Conservation (phyloP, 1,140 invertebrate genomes). For the Cylas formicarius region DNA sequence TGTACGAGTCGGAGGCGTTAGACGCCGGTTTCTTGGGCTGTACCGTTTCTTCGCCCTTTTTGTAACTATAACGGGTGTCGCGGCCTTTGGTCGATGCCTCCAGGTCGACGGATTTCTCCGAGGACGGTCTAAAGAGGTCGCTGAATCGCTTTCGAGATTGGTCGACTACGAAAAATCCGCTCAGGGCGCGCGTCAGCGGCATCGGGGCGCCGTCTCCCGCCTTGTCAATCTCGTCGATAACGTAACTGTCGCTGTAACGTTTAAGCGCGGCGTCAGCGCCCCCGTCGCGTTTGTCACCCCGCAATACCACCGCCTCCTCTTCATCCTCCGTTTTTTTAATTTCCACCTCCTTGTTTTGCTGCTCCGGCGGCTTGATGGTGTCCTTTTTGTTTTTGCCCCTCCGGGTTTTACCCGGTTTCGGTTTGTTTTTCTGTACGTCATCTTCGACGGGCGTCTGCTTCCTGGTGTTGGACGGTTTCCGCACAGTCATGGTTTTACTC, state of each 20-base stretch:
- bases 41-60: slow-evolving; percentile 13
- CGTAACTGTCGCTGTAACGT: slow-evolving; percentile 40
- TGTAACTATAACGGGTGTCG: no score
- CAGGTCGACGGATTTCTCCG: slow-evolving; percentile 12
- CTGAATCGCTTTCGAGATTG: slow-evolving; percentile 36
- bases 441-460: slow-evolving; percentile 1
- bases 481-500: slow-evolving; percentile 6
- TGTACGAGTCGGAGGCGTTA: slow-evolving; percentile 30
- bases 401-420: slow-evolving; percentile 16
- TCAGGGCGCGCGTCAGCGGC: slow-evolving; percentile 28
- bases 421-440: slow-evolving; percentile 10
- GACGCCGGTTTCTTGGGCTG: slow-evolving; percentile 13
- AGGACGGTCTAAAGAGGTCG: slow-evolving; percentile 32
- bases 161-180: slow-evolving; percentile 33
- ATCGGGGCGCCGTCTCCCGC: slow-evolving; percentile 10
- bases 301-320: slow-evolving; percentile 27
- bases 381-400: slow-evolving; percentile 16
- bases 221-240: slow-evolving; percentile 28
- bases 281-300: slow-evolving; percentile 15
- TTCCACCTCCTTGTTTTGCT: slow-evolving; percentile 14
- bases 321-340: slow-evolving; percentile 8
- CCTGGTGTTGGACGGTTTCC: background rate
- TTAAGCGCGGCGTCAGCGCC: slow-evolving; percentile 24
- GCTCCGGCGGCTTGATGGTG: slow-evolving; percentile 1
- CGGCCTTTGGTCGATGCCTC: slow-evolving; percentile 3